Conservation (phyloP, 2,888 invertebrate genomes). For the Adelognathus sp. region DNA sequence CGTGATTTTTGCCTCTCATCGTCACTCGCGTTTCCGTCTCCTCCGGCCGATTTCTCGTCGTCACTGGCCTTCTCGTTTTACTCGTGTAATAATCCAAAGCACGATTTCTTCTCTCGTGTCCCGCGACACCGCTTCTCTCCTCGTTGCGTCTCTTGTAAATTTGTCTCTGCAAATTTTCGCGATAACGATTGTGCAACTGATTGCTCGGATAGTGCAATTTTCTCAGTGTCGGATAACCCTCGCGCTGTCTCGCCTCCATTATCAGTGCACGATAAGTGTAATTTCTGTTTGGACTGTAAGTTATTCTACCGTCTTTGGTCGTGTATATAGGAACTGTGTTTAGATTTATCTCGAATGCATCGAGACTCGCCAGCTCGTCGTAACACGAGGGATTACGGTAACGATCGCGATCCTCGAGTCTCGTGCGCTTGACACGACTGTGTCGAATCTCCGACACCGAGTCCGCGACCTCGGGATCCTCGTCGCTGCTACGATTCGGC, state of each 20-base stretch:
- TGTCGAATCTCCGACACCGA: slow-evolving; percentile 19
- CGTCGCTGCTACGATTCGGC: slow-evolving; percentile 61
- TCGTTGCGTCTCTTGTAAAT: not conserved
- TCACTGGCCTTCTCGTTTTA: slow-evolving; percentile 1
- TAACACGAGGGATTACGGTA: slow-evolving; percentile 44
- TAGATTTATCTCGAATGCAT: slow-evolving; percentile 63
- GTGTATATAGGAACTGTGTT: slow-evolving; percentile 78
- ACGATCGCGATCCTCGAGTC: slow-evolving; percentile 53
- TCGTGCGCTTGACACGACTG: slow-evolving; percentile 39
- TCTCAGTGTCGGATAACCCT: slow-evolving; percentile 51
- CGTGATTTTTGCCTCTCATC: slow-evolving; percentile 19
- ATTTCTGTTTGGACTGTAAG: slow-evolving; percentile 77
- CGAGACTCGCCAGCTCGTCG: slow-evolving; percentile 38
- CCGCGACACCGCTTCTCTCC: too few species aligned
- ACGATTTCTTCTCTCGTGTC: not conserved
- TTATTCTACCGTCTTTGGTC: slow-evolving; percentile 79
- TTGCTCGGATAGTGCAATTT: slow-evolving; percentile 53
- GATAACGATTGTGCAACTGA: slow-evolving; percentile 13
- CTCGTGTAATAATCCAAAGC: not conserved
- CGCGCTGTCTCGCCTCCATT: slow-evolving; percentile 72
- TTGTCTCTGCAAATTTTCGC: slow-evolving; percentile 2
- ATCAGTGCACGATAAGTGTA: slow-evolving; percentile 75
- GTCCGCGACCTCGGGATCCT: slow-evolving; percentile 30
- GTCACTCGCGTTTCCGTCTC: not conserved
- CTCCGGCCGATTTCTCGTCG: not conserved